These are phyloP conservation scores for Vollenhovia emeryi DNA, from an alignment of 1,140 invertebrate species.

Conservation along the genomic window DNA sequence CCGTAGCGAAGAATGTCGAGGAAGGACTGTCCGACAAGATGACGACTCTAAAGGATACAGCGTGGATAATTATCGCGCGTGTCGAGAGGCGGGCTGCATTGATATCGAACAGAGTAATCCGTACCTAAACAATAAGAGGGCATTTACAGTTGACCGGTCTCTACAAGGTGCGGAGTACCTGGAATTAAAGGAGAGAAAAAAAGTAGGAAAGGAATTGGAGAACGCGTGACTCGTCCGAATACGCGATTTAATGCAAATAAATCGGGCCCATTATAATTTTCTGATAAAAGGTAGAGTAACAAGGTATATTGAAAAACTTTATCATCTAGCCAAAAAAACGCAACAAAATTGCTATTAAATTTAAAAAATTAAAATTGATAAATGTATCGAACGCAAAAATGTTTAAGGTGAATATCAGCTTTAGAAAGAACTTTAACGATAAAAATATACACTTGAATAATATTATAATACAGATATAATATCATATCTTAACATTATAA, in stretches of 20 bases:
- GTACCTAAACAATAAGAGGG: conserved; percentile 85
- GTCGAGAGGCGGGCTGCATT: conserved; percentile 82
- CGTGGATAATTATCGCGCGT: conserved; percentile 78
- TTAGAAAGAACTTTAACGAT: not conserved
- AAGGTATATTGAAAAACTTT: not conserved
- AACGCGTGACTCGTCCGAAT: not conserved
- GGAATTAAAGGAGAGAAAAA: conserved; percentile 23
- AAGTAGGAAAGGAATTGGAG: conserved; percentile 6
- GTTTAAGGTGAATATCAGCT: not conserved
- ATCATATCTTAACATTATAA: not conserved
- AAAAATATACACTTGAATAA: not conserved
- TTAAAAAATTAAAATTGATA: not conserved
- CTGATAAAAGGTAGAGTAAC: not conserved
- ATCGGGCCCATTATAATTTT: not conserved
- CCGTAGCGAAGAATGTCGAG: not conserved
- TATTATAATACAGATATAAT: not conserved
- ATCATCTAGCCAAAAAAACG: not conserved
- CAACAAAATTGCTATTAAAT: not conserved
- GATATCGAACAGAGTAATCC: conserved; percentile 81
- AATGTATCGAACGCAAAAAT: not conserved
- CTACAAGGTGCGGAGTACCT: conserved; percentile 51
- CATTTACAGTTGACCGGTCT: conserved; percentile 81
- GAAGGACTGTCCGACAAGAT: conserved; percentile 30
- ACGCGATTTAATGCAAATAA: not conserved
- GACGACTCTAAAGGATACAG: conserved; percentile 67